These are phyloP conservation scores for Megaceryle alcyon DNA, from an alignment of 2,797 vertebrate species.

Conservation along the genomic window DNA sequence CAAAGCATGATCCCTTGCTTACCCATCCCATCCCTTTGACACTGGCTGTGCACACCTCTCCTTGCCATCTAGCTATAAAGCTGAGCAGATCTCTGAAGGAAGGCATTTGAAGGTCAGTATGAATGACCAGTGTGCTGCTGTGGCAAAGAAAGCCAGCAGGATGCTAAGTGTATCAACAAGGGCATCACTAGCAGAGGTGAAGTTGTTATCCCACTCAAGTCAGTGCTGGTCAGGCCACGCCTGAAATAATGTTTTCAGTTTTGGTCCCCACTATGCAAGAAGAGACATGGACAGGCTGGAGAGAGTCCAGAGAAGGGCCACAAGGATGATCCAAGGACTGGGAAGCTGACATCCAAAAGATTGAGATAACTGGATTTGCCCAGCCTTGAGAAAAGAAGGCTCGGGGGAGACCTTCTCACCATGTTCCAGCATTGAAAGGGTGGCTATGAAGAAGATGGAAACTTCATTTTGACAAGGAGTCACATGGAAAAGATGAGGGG, in stretches of 20 bases:
- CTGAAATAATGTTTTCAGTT: background rate
- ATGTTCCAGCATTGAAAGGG: background rate
- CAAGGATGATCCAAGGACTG: background rate
- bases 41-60: background rate
- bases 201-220: background rate
- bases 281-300: background rate
- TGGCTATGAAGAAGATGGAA: background rate
- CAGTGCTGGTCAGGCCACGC: background rate
- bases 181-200: background rate
- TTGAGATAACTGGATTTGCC: background rate
- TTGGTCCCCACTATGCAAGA: background rate
- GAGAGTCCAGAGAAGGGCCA: background rate
- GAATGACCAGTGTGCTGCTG: background rate
- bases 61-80: background rate
- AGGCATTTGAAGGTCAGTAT: background rate
- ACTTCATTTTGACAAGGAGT: background rate
- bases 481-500: background rate
- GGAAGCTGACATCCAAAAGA: background rate
- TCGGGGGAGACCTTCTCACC: background rate
- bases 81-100: background rate
- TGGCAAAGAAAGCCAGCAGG: no score
- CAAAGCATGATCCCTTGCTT: background rate
- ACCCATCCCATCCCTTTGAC: fast-evolving
- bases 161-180: background rate
- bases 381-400: background rate